A percentile compares a stretch with the other conserved stretches of the same genome.
Evolutionary conservation across 2,888 invertebrate genomes (phyloP).

Genomic region (Diarsia dahlii): DNA sequence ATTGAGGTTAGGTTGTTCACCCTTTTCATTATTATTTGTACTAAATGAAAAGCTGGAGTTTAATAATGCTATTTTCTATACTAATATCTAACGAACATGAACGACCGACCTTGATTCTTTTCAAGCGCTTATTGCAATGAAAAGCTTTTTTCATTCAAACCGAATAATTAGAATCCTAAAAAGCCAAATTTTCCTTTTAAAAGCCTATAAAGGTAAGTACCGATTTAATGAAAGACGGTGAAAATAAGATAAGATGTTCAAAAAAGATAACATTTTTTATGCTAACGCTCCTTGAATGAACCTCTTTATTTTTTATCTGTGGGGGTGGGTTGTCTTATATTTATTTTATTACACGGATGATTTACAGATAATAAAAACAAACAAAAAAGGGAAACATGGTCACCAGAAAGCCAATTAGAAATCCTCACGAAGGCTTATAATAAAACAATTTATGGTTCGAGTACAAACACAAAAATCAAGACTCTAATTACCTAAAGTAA

Average conservation of each 20-base stretch:
- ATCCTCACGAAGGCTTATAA: too few species aligned
- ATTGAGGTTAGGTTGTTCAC: constrained; percentile 3
- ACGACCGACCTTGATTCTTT: neutral
- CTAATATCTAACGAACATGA: constrained; percentile 1
- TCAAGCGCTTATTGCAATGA: constrained; percentile 24
- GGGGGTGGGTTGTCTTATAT: neutral
- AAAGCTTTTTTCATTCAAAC: constrained; percentile 20
- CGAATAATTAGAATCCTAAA: constrained; percentile 29
- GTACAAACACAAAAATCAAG: too few species aligned
- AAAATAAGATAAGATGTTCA: constrained; percentile 12
- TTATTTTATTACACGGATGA: too few species aligned
- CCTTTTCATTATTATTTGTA: constrained; percentile 14
- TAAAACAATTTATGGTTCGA: too few species aligned
- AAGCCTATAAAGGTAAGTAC: constrained; percentile 11
- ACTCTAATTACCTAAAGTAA: too few species aligned
- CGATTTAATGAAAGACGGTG: constrained; percentile 23
- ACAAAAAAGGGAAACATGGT: too few species aligned
- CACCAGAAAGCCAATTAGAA: too few species aligned
- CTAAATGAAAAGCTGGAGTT: neutral
- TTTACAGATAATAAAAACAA: too few species aligned
- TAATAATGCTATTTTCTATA: constrained; percentile 1
- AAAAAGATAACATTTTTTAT: constrained; percentile 14
- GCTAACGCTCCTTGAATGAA: neutral
- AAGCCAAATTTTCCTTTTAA: constrained; percentile 13
- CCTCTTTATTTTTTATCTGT: neutral